Percentiles rank a stretch among this genome's conserved stretches.
phyloP scores from a whole-genome alignment of 2,113 vertebrate species.

The Pygathrix nemaeus region DNA sequence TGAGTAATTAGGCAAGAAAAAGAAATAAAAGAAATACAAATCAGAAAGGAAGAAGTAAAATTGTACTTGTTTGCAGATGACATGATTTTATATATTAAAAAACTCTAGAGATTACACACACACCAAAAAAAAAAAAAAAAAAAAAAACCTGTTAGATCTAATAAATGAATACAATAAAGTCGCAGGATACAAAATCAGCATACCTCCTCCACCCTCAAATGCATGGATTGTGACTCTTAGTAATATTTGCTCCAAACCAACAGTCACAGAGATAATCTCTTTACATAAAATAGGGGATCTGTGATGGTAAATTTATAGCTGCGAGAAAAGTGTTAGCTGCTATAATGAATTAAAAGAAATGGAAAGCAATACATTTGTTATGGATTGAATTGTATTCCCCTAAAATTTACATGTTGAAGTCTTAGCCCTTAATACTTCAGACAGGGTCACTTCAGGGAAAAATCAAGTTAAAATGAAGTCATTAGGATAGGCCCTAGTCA shows the following conservation, averaged over 20 bases:
- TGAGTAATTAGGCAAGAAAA: neutral
- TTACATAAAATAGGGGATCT: neutral
- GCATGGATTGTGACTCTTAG: neutral
- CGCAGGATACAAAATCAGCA: neutral
- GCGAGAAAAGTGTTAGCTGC: neutral
- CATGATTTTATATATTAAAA: neutral
- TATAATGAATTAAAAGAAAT: neutral
- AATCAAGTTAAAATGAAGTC: neutral
- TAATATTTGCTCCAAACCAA: neutral
- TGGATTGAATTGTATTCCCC: neutral
- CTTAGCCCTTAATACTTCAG: neutral
- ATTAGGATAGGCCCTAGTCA: neutral
- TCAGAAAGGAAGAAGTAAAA: neutral
- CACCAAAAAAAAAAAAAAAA: neutral
- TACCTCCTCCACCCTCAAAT: neutral
- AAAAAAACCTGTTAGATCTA: neutral
- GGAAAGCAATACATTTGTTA: neutral
- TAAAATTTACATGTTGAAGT: neutral
- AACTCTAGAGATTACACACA: neutral
- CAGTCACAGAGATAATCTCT: neutral
- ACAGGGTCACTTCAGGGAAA: neutral
- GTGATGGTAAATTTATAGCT: neutral
- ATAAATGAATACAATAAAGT: neutral
- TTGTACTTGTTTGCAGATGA: neutral
- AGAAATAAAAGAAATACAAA: neutral